These are phyloP conservation scores for Mythimna impura DNA, from an alignment of 2,888 invertebrate species.

Conservation along the genomic window DNA sequence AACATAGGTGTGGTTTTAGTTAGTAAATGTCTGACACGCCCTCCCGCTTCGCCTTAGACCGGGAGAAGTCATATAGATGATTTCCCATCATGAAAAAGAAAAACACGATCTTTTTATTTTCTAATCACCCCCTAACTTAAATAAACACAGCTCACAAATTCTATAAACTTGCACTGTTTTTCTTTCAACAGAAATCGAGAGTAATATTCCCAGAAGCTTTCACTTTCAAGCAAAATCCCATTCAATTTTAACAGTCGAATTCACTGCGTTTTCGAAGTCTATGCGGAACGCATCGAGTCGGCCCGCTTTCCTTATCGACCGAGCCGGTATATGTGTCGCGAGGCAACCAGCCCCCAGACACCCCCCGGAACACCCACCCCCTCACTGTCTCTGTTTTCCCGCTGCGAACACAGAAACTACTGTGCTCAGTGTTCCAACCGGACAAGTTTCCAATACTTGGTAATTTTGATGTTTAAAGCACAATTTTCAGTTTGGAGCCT, in stretches of 20 bases:
- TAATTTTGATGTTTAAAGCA: conserved; percentile 66
- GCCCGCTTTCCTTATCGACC: conserved; percentile 86
- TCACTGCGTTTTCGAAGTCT: conserved; percentile 73
- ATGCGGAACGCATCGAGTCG: conserved; percentile 83
- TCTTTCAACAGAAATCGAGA: conserved; percentile 33
- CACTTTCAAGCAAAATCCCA: conserved; percentile 56
- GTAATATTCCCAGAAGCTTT: conserved; percentile 38
- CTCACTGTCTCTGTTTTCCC: conserved; percentile 68
- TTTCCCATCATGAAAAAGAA: too few species aligned
- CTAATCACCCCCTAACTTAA: not conserved
- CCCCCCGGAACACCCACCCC: conserved; percentile 66
- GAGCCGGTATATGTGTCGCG: conserved; percentile 85
- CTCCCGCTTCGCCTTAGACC: too few species aligned
- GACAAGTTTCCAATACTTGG: conserved; percentile 71
- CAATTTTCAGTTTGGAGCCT: conserved; percentile 31
- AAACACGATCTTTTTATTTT: not conserved
- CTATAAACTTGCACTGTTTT: conserved; percentile 12
- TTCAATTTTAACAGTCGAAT: conserved; percentile 68
- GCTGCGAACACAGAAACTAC: conserved; percentile 75
- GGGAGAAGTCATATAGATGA: too few species aligned
- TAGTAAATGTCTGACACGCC: too few species aligned
- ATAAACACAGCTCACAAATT: conserved; percentile 14
- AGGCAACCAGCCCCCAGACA: conserved; percentile 73
- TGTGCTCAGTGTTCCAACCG: conserved; percentile 66
- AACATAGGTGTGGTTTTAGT: too few species aligned